These are phyloP conservation scores for Telenomus remus DNA, from an alignment of 1,140 invertebrate species.

Conservation along the genomic window DNA sequence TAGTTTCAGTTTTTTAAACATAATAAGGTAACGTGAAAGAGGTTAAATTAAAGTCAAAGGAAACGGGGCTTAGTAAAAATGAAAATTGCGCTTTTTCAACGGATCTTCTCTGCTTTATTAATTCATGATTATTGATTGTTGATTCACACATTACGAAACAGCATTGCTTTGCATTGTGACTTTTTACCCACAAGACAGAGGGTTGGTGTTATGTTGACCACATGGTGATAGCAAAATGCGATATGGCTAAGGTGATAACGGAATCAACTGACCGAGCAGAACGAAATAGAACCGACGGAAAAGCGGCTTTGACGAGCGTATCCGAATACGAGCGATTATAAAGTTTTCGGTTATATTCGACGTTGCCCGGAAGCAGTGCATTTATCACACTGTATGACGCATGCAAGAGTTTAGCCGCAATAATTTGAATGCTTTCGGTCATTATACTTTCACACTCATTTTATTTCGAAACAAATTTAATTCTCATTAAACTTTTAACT, in stretches of 20 bases:
- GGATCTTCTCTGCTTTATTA: too few relatives aligned
- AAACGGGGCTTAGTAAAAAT: too few relatives aligned
- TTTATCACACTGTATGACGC: slow-evolving; percentile 41
- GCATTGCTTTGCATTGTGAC: too few relatives aligned
- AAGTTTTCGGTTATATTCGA: slow-evolving; percentile 51
- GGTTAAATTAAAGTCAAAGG: too few relatives aligned
- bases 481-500: background rate
- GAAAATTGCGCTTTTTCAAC: too few relatives aligned
- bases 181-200: too few relatives aligned
- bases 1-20: too few relatives aligned
- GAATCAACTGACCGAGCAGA: slow-evolving; percentile 29
- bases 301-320: slow-evolving; percentile 42
- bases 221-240: slow-evolving; percentile 28
- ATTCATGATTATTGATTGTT: too few relatives aligned
- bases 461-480: slow-evolving; percentile 22
- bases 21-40: too few relatives aligned
- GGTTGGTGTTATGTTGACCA: background rate
- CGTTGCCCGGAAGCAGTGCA: slow-evolving; percentile 42
- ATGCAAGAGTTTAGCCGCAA: slow-evolving; percentile 24
- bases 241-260: slow-evolving; percentile 50
- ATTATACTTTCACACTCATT: slow-evolving; percentile 25
- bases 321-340: slow-evolving; percentile 43
- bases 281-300: slow-evolving; percentile 26
- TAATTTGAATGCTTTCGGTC: slow-evolving; percentile 46
- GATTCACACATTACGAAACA: too few relatives aligned